Base-by-base conservation (phyloP, 35 echinoderm and acorn worm species). In the Acanthaster planci region DNA sequence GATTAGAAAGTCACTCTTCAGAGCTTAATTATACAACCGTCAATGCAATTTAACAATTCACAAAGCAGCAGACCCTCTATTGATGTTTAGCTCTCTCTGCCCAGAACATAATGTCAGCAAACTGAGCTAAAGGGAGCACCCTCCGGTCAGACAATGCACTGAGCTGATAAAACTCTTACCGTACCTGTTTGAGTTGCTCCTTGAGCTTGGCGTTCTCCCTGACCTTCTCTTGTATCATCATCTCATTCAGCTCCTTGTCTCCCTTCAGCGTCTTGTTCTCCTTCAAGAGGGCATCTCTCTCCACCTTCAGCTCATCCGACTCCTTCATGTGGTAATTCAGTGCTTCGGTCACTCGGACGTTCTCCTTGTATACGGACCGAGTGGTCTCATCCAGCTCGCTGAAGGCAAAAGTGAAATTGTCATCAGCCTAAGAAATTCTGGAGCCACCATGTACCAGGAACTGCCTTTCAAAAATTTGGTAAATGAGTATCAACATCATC, bases 321-420 rank as follows among this genome's bases (percentile, higher is more conserved):
- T 98, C 95, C 78, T 98, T 98, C 82, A 98, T 93, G 83, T 98
- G 95, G 64, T 98, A 98, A 72, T 86, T 89, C 37, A 98, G 55
- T 37, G 92, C 95, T 76, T 98, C 95, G 51, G 90, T 98, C 31
- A 98, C 79, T 42, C 95, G 53, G 16, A 98, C 95, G 51, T 98
- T 98, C 55, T 98, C 95, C 47, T 98, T 98, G 85, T 98, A 98
- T 1, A 98, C 95, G 38, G 95, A 98, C 17, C 95, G 84, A 21
- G 95, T 98, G 51, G 95, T 98, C 78, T 98, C 91, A 82, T 98
- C 95, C 21, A 98, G 85, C 56, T 98, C 93, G 44, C 95, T 98
- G 2, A 51, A 39, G 40, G 34, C 3, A n/a, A 77, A 77, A 22
- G 22, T 77, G 29, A 77, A 77, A 0, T 77, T 36, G 7, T 31